Conservation (phyloP, 2,797 vertebrate species). For the Etheostoma perlongum region DNA sequence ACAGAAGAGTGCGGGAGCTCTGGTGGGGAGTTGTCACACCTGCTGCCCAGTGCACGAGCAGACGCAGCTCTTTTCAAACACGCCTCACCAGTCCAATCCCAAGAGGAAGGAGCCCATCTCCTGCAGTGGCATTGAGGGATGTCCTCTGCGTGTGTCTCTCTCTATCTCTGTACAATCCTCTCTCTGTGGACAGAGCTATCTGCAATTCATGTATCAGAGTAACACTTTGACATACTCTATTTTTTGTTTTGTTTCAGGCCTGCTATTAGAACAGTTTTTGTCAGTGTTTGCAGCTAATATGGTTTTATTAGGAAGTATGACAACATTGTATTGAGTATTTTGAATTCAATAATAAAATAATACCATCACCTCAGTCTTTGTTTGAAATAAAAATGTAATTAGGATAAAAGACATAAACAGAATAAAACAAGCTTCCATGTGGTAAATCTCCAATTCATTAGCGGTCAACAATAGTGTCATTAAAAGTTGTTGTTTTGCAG, state of each 20-base stretch:
- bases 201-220: constrained; percentile 62
- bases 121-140: constrained; percentile 82
- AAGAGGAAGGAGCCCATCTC: constrained; percentile 77
- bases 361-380: not conserved
- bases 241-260: constrained; percentile 63
- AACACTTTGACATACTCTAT: constrained; percentile 68
- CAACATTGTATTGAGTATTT: not conserved
- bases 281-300: constrained; percentile 46
- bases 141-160: constrained; percentile 57
- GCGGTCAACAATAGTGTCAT: constrained; percentile 1
- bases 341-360: constrained; percentile 15
- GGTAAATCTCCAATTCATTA: constrained; percentile 25
- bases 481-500: constrained; percentile 58
- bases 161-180: constrained; percentile 37
- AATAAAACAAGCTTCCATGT: constrained; percentile 9
- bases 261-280: constrained; percentile 68
- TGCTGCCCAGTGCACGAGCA: constrained; percentile 76
- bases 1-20: constrained; percentile 79
- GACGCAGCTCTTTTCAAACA: constrained; percentile 77
- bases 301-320: constrained; percentile 37
- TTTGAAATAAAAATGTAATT: not conserved
- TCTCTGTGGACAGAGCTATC: constrained; percentile 52
- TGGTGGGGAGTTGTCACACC: constrained; percentile 84
- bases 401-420: constrained; percentile 11
- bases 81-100: constrained; percentile 64